These are phyloP conservation scores for Apis cerana DNA, from an alignment of 1,140 invertebrate species.

Conservation along the genomic window DNA sequence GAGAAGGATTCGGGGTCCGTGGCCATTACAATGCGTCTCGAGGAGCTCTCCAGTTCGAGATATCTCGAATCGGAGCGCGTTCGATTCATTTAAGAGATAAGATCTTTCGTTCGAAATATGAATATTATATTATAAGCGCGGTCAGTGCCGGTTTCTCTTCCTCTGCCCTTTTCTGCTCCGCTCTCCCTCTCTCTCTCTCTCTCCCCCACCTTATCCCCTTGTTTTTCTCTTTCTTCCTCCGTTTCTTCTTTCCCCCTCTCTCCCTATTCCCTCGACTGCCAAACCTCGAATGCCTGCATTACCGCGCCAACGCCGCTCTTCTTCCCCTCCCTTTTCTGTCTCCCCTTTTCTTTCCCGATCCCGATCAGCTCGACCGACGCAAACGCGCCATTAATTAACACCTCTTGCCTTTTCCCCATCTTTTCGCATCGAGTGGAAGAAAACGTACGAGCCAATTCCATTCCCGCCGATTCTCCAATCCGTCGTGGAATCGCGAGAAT, in stretches of 20 bases:
- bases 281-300: conserved; percentile 60
- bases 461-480: too few relatives aligned
- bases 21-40: conserved; percentile 68
- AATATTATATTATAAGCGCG: conserved; percentile 78
- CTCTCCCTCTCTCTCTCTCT: neutral
- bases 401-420: conserved; percentile 3
- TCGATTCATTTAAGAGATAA: conserved; percentile 80
- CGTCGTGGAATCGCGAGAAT: neutral
- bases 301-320: conserved; percentile 49
- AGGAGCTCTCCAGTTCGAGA: conserved; percentile 64
- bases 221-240: conserved; percentile 31
- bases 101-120: conserved; percentile 80
- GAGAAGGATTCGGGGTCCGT: conserved; percentile 52
- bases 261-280: conserved; percentile 40
- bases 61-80: conserved; percentile 71
- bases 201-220: neutral
- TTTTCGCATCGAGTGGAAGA: neutral
- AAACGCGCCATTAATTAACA: conserved; percentile 35
- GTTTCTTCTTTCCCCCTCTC: conserved; percentile 48
- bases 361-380: conserved; percentile 43
- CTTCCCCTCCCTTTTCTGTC: neutral
- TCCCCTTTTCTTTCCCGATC: conserved; percentile 26
- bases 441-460: too few relatives aligned
- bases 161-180: conserved; percentile 24
- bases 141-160: conserved; percentile 53